phyloP scores from a whole-genome alignment of 2,113 vertebrate genomes.

The Saimiri boliviensis region DNA sequence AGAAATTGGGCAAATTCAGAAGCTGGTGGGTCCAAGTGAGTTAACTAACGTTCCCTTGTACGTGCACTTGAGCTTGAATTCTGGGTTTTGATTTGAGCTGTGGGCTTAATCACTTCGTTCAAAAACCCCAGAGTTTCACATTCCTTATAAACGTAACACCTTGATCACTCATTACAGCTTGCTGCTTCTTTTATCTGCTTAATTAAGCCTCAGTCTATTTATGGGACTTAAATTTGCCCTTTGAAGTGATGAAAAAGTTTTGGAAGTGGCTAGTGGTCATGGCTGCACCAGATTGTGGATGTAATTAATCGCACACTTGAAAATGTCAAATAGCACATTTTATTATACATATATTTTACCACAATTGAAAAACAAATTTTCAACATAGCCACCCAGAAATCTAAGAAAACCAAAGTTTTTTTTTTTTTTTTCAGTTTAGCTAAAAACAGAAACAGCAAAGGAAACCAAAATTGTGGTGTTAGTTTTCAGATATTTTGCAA shows the following conservation, averaged over 20 bases:
- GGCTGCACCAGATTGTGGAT: accelerated
- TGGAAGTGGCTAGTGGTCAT: not conserved
- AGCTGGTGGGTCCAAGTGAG: accelerated
- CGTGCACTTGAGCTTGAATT: accelerated
- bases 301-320: accelerated
- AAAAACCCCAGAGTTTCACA: not conserved
- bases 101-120: not conserved
- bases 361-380: not conserved
- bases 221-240: not conserved
- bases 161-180: not conserved
- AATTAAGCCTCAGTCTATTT: not conserved
- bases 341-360: not conserved
- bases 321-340: not conserved
- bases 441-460: not conserved
- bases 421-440: not conserved
- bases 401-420: not conserved
- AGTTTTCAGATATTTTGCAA: not conserved
- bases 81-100: not conserved
- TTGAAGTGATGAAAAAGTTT: not conserved
- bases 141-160: accelerated
- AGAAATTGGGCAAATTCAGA: not conserved
- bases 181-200: not conserved
- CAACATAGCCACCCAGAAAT: not conserved
- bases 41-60: too few species aligned
- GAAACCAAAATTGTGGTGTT: not conserved